Base-by-base conservation (phyloP, 2,797 vertebrate genomes). In the Apogon hyalosoma region DNA sequence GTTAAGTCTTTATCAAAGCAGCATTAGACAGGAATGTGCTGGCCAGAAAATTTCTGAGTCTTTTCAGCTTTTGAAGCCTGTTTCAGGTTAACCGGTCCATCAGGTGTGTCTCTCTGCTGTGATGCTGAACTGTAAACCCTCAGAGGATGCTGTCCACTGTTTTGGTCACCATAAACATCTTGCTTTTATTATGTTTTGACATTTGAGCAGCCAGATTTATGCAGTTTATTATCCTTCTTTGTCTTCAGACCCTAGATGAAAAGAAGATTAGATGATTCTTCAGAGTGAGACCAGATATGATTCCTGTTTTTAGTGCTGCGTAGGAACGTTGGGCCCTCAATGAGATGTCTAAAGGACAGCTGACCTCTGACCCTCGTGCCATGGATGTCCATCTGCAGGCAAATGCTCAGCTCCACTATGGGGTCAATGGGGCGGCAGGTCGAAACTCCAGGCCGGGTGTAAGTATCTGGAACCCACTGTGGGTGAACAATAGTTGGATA, bases 311-410 rank as follows among this genome's bases (percentile, higher is more conserved):
- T 15, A 43, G 66, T 5, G 4, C 18, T 11, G 6, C 45, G 7
- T 58, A 10, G 40, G 28, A 69, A 50, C 52, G 9, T 18, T n/a
- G 9, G 57, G 54, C 38, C 55, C 47, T 63, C 69, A n/a, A 18
- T 71, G 71, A 81, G 47, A 85, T 81, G 75, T 58, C 75, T 62
- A 51, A 39, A 59, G 69, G 66, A 53, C 43, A 51, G 51, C 74
- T 77, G 83, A 83, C 84, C 70, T 85, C 63, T 84, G 79, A 89
- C 62, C 76, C 49, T 14, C 3, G 7, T 63, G 68, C 14, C 71
- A 93, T 93, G 93, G 87, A 92, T 58, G 47, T 78, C 63, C 86
- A 2, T 47, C 58, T 80, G 49, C 77, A 84, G 24, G 74, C 73
- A 51, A 85, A 82, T 61, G 73, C 79, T 65, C 73, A 73, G 24